Evolutionary conservation across 1,140 invertebrate species (phyloP), one percentile per base, ranked within the genome.

Genomic region (Drosophila parvula): DNA sequence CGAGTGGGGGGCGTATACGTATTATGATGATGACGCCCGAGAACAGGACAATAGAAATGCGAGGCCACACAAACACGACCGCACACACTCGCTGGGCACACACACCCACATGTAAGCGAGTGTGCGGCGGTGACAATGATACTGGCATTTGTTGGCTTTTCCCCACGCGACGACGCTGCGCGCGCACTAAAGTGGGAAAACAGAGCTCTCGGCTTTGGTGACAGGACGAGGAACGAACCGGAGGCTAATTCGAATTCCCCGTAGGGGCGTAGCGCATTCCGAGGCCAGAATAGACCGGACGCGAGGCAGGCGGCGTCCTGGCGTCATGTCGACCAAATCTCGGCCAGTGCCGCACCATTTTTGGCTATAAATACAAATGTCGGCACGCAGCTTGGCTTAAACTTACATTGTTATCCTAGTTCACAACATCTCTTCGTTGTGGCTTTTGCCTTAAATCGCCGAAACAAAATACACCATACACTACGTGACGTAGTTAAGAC

Each of bases 281-380:
- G 61, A 68, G 79, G 84, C 50, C 84, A 61, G 78, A 53, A 78
- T 59, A 82, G 77, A 55, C 79, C 45, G 47, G 40, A 43, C 47
- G 18, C 27, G 14, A 55, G 12, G 9, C 32, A 10, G 51, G 34
- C 18, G 30, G 51, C 73, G 74, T 76, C 81, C 77, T 83, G 81
- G 82, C 82, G 85, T 79, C 84, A 83, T 60, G 77, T 69, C 81
- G 51, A 38, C 51, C 74, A 85, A 88, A 89, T 83, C 78, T 83
- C 80, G 71, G 74, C 57, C 67, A 65, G 43, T 68, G 78, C 69
- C 64, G 73, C 67, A 55, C 51, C 60, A 59, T 68, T 73, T 47
- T 83, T 62, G 84, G 67, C 85, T 91, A 91, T 91, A 91, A 91
- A 91, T 91, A 91, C 90, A 90, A 91, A 91, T 74, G 86, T 82